Conservation (phyloP, 2,888 invertebrate species). For the Cenopis cana region DNA sequence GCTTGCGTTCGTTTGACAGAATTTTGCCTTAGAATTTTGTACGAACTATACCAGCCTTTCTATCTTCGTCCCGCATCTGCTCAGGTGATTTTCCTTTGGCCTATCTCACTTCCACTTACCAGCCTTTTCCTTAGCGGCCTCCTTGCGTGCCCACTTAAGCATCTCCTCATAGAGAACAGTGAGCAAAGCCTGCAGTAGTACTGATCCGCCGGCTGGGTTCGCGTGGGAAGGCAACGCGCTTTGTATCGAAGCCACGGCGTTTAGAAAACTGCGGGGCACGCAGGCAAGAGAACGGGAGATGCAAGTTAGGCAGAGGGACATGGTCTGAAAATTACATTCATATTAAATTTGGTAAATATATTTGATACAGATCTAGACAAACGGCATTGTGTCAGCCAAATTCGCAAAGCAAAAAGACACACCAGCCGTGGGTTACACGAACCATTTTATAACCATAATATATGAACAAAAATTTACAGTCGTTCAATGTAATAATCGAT, state of each 20-base stretch:
- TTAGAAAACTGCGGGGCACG: slow-evolving; percentile 84
- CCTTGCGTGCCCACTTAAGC: slow-evolving; percentile 79
- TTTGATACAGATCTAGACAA: no score
- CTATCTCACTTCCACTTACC: slow-evolving; percentile 55
- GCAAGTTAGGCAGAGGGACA: slow-evolving; percentile 89
- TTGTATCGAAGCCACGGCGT: slow-evolving; percentile 86
- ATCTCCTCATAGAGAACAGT: slow-evolving; percentile 89
- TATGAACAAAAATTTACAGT: no score
- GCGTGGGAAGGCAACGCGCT: slow-evolving; percentile 89
- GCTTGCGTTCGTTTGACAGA: no score
- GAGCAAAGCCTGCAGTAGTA: slow-evolving; percentile 89
- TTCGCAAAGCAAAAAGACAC: no score
- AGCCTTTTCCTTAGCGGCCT: slow-evolving; percentile 65
- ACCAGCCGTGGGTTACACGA: no score
- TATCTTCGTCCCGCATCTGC: neutral
- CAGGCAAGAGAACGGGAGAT: slow-evolving; percentile 89
- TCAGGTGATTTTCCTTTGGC: neutral
- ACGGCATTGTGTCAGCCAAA: no score
- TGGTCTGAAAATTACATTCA: slow-evolving; percentile 75
- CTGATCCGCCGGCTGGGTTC: slow-evolving; percentile 88
- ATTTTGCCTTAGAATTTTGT: no score
- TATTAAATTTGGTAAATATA: no score
- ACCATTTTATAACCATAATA: no score
- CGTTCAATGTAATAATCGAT: no score
- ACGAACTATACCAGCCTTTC: no score